Evolutionary conservation across 2,888 invertebrate genomes (phyloP).

Genomic region (Atethmia centrago): DNA sequence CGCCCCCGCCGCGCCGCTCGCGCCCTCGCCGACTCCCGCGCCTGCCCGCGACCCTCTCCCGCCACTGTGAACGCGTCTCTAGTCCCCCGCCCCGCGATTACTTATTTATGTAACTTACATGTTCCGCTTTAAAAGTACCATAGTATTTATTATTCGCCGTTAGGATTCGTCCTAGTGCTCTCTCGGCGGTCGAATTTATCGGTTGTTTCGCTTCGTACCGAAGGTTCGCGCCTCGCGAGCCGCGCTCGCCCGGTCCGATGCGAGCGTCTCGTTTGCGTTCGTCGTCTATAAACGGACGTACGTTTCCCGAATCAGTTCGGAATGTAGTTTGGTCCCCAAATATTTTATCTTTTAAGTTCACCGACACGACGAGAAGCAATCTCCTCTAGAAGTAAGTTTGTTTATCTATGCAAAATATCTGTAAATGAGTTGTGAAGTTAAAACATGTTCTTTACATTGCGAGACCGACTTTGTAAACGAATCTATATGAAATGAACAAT

Average conservation of each 20-base stretch:
- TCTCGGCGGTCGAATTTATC: constrained; percentile 48
- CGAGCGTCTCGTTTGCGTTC: constrained; percentile 26
- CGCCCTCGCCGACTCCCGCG: constrained; percentile 51
- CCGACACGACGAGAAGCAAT: constrained; percentile 63
- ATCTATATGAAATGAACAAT: constrained; percentile 61
- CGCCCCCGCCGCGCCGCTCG: constrained; percentile 51
- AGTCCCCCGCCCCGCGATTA: constrained; percentile 65
- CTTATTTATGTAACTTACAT: constrained; percentile 80
- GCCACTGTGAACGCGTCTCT: constrained; percentile 70
- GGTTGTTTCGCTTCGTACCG: constrained; percentile 34
- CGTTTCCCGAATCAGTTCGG: constrained; percentile 18
- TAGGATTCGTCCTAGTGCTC: constrained; percentile 79
- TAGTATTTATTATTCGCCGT: constrained; percentile 86
- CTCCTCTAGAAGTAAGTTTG: constrained; percentile 64
- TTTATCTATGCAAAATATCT: constrained; percentile 59
- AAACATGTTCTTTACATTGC: constrained; percentile 36
- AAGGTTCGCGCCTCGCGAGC: constrained; percentile 5
- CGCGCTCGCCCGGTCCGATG: constrained; percentile 7
- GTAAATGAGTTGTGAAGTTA: constrained; percentile 45
- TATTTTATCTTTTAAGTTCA: constrained; percentile 56
- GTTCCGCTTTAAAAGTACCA: constrained; percentile 86
- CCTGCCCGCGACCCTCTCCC: constrained; percentile 64
- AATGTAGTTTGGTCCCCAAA: constrained; percentile 61
- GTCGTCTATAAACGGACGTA: constrained; percentile 15
- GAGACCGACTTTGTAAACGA: constrained; percentile 50